Evolutionary conservation across 92 coral and sea anemone genomes (phyloP), one percentile per base, ranked within the genome.

Genomic region (Diadumene lineata): DNA sequence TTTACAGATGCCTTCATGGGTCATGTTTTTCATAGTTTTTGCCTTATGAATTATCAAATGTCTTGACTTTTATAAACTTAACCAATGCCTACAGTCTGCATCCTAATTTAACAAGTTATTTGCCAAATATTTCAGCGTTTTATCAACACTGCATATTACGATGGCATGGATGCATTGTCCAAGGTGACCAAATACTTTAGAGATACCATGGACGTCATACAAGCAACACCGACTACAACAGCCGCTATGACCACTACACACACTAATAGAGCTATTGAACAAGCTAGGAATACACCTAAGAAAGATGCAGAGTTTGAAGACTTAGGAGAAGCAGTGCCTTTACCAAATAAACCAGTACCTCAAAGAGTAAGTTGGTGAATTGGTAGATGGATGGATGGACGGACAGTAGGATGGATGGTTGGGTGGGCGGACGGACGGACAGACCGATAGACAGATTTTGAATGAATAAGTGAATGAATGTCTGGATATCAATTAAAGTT

Each of bases 111-210:
- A n/a, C n/a, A n/a, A n/a, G n/a, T n/a, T n/a, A n/a, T n/a, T n/a
- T n/a, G n/a, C n/a, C n/a, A n/a, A n/a, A n/a, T n/a, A n/a, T n/a
- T 69, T 50, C 86, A 88, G 92, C 84, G 87, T 28, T 68, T 94
- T 30, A 43, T 94, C 32, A 84, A 92, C 88, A 80, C 78, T 86
- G 98, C 97, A 3, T 94, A 94, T 75, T 92, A 90, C 46, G 97
- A 94, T 76, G 89, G 98, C 28, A 85, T 94, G 82, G 97, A 90
- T 76, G 98, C 98, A 50, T 68, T 94, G 50, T 93, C 98, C 11
- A 94, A 92, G 64, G 98, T 94, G 13, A 94, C 98, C 10, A 87
- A 82, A 56, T 86, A 88, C 75, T 93, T 94, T 57, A 82, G 98
- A 11, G 94, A 92, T 71, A 89, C 85, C 21, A 80, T 83, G 84